Evolutionary conservation across 2,888 invertebrate genomes (phyloP).

Genomic region (Drosophila pseudotalamancana): DNA sequence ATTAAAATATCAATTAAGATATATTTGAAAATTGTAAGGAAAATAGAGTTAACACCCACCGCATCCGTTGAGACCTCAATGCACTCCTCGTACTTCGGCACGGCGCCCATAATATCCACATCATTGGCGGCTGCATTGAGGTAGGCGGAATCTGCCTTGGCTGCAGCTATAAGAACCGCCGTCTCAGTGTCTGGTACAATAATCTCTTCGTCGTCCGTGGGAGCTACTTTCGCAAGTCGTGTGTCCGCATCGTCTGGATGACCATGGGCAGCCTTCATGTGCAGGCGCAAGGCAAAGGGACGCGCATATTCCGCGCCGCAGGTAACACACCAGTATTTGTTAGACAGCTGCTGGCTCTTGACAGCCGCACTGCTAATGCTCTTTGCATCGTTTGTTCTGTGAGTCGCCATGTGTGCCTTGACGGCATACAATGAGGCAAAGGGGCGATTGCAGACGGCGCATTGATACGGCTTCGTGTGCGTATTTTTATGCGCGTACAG

Average conservation of each 20-base stretch:
- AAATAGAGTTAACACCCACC: too few species aligned
- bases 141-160: conserved; percentile 60
- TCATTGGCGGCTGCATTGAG: conserved; percentile 35
- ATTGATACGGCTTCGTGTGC: conserved; percentile 92
- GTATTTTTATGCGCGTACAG: conserved; percentile 92
- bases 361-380: neutral
- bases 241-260: conserved; percentile 32
- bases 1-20: neutral
- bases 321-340: conserved; percentile 85
- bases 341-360: conserved; percentile 60
- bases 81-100: conserved; percentile 54
- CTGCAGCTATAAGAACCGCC: conserved; percentile 73
- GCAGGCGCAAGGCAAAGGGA: conserved; percentile 90
- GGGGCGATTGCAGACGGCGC: conserved; percentile 90
- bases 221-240: conserved; percentile 11
- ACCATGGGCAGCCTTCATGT: conserved; percentile 88
- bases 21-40: too few species aligned
- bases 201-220: conserved; percentile 15
- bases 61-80: conserved; percentile 67
- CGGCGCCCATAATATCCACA: conserved; percentile 40
- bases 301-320: conserved; percentile 92
- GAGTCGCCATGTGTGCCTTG: conserved; percentile 89
- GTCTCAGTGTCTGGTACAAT: conserved; percentile 49
- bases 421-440: conserved; percentile 92
- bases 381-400: conserved; percentile 28